Evolutionary conservation across 2,888 invertebrate species (phyloP).

Genomic region (Vanessa cardui): DNA sequence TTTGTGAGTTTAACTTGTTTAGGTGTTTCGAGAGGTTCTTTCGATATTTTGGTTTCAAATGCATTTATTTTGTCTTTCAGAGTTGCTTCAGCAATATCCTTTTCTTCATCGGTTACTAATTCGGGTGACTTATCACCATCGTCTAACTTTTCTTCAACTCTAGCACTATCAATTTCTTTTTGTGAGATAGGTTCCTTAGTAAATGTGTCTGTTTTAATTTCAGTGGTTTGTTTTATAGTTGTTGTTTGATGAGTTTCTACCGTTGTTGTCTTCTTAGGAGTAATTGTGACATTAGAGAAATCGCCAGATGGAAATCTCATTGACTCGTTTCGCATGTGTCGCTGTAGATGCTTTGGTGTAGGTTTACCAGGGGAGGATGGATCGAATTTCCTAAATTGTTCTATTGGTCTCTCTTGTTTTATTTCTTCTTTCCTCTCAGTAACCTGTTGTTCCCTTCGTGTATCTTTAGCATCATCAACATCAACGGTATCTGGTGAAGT

Average conservation of each 20-base stretch:
- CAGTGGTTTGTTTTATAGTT: constrained; percentile 59
- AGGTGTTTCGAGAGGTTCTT: constrained; percentile 69
- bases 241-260: constrained; percentile 68
- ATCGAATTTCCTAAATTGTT: constrained; percentile 74
- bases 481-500: constrained; percentile 67
- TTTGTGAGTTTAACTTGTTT: constrained; percentile 77
- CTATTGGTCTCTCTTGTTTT: constrained; percentile 65
- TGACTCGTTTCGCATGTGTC: constrained; percentile 80
- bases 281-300: constrained; percentile 78
- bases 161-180: constrained; percentile 75
- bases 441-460: constrained; percentile 49
- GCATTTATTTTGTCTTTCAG: constrained; percentile 73
- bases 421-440: constrained; percentile 62
- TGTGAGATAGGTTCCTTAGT: constrained; percentile 71
- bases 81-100: constrained; percentile 77
- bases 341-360: constrained; percentile 79
- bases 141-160: constrained; percentile 81
- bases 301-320: constrained; percentile 81
- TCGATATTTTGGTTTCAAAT: constrained; percentile 76
- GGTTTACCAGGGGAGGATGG: constrained; percentile 76
- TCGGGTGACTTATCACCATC: constrained; percentile 75
- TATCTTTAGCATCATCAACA: constrained; percentile 61
- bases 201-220: constrained; percentile 60
- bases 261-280: constrained; percentile 69
- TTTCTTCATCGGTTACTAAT: constrained; percentile 68